These are phyloP conservation scores for Lucilia cuprina DNA, from an alignment of 1,140 invertebrate species.

Conservation along the genomic window DNA sequence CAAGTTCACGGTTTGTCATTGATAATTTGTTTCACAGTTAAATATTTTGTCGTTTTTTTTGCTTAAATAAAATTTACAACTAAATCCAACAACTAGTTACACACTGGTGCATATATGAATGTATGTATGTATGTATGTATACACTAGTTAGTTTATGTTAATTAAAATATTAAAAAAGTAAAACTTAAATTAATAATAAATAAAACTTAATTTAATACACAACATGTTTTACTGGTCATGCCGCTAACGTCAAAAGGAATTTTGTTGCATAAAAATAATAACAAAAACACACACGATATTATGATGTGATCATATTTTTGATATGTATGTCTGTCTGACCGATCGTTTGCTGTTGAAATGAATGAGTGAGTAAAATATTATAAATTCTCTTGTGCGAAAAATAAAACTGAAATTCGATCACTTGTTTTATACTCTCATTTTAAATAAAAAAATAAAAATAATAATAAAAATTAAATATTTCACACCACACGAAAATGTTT, in stretches of 20 bases:
- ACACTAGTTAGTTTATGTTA: too few species aligned
- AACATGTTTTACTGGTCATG: neutral
- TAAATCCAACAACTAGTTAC: too few species aligned
- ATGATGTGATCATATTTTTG: too few species aligned
- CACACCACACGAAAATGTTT: too few species aligned
- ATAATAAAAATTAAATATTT: neutral
- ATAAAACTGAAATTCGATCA: neutral
- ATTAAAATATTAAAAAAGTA: too few species aligned
- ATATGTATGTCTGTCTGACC: too few species aligned
- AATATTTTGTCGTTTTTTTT: neutral
- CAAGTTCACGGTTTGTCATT: slow-evolving; percentile 23
- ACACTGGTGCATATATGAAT: too few species aligned
- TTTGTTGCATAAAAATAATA: neutral
- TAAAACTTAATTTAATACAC: neutral
- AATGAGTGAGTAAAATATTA: neutral
- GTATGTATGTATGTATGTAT: too few species aligned
- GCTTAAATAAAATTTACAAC: too few species aligned
- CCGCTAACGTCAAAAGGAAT: neutral
- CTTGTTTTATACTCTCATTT: neutral
- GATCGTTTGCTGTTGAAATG: too few species aligned
- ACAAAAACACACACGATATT: too few species aligned
- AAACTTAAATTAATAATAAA: too few species aligned
- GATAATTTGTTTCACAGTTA: slow-evolving; percentile 13
- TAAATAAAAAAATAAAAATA: neutral
- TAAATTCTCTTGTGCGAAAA: neutral